Base-by-base conservation (phyloP, 2,888 invertebrate genomes). In the Drosophila lacicola region DNA sequence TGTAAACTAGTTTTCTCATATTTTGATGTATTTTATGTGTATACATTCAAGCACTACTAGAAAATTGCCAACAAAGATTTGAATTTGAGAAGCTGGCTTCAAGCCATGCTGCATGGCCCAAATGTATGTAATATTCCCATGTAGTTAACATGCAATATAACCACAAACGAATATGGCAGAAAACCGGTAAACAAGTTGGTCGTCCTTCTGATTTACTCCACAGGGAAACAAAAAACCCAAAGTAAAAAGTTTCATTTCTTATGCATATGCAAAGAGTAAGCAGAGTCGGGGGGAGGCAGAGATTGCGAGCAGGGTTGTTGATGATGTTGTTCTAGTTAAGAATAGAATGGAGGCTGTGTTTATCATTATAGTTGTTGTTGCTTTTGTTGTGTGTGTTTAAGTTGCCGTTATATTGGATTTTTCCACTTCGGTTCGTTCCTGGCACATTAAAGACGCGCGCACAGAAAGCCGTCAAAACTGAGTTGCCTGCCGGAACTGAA, bases 101-200 rank as follows among this genome's bases (percentile, higher is more conserved):
- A 56, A 56, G 50, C 17, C 64, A 34, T 45, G 11, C 37, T 50
- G 41, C 36, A 19, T 50, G 21, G 36, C 13, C 39, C 51, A 53
- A 39, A 36, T 55, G 70, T 61, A 25, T 34, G 45, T 29, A 44
- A 33, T 17, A 44, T 36, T 36, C 11, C 13, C 9, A 11, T 29
- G 4, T 42, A 13, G 33, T 56, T 45, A 50, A 58, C 11, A 57
- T 53, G 34, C n/a, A 11, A 55, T 25, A 39, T 34, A 33, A 44
- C 37, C 57, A 21, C 36, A 58, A 54, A 37, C 36, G 46, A 55
- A 70, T 66, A 53, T 71, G 63, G 62, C 55, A 68, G 63, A 64
- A 63, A 71, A 63, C 53, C 47, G 62, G 81, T 78, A 82, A 84
- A 82, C 79, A 82, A 81, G 71, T 71, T 87, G 62, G 56, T 75